phyloP scores from a whole-genome alignment of 2,797 vertebrate species.

The Oreortyx pictus region DNA sequence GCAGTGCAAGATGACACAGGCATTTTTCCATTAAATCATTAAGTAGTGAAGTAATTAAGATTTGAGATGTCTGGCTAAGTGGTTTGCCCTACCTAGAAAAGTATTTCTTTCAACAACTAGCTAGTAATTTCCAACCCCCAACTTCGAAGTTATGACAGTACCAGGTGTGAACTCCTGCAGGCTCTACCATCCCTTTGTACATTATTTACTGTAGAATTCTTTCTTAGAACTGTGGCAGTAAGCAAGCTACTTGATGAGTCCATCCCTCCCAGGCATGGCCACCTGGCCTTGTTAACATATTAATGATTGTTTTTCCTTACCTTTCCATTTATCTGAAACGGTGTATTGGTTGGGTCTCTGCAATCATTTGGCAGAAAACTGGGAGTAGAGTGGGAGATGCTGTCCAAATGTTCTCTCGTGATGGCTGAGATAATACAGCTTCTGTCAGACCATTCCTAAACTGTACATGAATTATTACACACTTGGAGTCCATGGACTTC shows the following conservation, averaged over 20 bases:
- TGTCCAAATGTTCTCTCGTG: background rate
- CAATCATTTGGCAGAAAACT: background rate
- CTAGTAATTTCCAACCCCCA: background rate
- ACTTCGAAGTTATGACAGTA: background rate
- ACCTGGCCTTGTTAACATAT: background rate
- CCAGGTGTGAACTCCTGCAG: background rate
- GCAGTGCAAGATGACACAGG: background rate
- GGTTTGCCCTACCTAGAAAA: background rate
- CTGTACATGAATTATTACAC: background rate
- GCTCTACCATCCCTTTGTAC: background rate
- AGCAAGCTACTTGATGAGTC: background rate
- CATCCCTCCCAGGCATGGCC: background rate
- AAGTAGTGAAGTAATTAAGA: background rate
- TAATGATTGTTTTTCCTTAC: background rate
- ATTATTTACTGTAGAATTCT: background rate
- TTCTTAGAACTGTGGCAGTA: background rate
- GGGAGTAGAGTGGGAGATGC: background rate
- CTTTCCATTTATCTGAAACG: background rate
- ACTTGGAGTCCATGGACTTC: background rate
- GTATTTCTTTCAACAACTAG: background rate
- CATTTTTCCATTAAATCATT: background rate
- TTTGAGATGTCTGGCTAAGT: background rate
- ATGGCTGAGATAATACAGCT: background rate
- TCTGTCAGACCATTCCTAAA: background rate
- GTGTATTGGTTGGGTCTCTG: background rate